Conservation (phyloP, 2,797 vertebrate genomes). For the Alfaro cultratus region DNA sequence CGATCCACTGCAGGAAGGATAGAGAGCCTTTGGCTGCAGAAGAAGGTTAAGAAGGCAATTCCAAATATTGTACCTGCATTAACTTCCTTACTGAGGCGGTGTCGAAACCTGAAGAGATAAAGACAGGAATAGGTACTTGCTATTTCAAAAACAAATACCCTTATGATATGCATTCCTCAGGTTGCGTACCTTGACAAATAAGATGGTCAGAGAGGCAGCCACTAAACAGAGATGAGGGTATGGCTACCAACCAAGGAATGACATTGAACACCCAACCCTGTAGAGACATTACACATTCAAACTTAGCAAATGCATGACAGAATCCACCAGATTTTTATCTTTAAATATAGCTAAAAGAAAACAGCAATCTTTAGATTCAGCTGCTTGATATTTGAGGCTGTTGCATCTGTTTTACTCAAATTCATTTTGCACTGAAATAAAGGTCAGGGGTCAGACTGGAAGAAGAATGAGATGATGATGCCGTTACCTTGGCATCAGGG, state of each 20-base stretch:
- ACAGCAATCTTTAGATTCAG: not conserved
- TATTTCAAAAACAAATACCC: constrained; percentile 9
- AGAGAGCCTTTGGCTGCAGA: not conserved
- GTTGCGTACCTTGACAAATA: constrained; percentile 85
- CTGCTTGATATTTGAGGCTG: not conserved
- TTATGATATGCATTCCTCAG: not conserved
- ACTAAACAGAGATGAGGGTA: constrained; percentile 89
- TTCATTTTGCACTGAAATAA: not conserved
- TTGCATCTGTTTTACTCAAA: not conserved
- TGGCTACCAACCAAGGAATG: constrained; percentile 94
- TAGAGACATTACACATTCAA: constrained; percentile 22
- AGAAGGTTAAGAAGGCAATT: not conserved
- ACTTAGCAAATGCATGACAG: not conserved
- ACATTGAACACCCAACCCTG: constrained; percentile 99
- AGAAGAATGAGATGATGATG: not conserved
- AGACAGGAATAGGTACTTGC: constrained; percentile 1
- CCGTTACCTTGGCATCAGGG: constrained; percentile 90
- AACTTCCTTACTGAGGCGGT: constrained; percentile 90
- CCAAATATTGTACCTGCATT: constrained; percentile 88
- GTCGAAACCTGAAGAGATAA: constrained; percentile 83
- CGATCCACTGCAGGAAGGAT: not conserved
- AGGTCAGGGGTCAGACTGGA: not conserved
- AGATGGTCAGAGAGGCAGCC: constrained; percentile 93
- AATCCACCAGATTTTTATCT: not conserved
- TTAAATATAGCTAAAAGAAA: not conserved